Evolutionary conservation across 2,797 vertebrate species (phyloP), one percentile per base, ranked within the genome.

Genomic region (Microctenopoma steveboyesi): DNA sequence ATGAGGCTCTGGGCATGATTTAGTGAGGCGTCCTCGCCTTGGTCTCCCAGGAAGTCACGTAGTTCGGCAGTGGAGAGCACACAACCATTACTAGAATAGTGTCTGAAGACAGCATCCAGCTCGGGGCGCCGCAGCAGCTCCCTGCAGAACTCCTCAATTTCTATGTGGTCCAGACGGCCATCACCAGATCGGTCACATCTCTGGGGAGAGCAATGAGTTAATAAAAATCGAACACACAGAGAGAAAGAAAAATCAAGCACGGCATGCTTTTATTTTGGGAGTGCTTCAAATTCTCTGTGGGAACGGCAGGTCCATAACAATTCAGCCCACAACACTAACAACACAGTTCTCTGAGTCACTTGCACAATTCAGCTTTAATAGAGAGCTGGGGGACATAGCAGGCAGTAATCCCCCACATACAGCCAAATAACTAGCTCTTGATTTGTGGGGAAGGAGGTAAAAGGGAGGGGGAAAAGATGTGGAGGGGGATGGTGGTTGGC

Each of bases 131-230:
- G 94, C 94, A 98, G 91, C 82, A 99, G 92, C 86, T 93, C 94
- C 48, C 94, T 93, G 82, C 97, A 97, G 78, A 99, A 98, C 87
- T 95, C 95, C 84, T 98, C 97, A 0, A 98, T 96, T 90, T 98
- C 97, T 0, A 82, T 22, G 11, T 94, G 96, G 73, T 99, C 96
- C 85, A 99, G 90, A 0, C 96, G 93, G 28, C 92, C 93, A 0
- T 97, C 92, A 0, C 93, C 92, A 0, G 98, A 98, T 27, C 69
- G 90, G 90, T 99, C 97, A 14, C 96, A 97, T 67, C 96, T 95
- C 98, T 99, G 87, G 25, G 8, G 37, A 46, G 1, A 35, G 15
- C 54, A 13, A 14, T 1, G 39, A 11, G 54, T 66, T 60, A 25
- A 62, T 57, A 68, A 39, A 64, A 2, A 15, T 1, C 0, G 1